phyloP scores from a whole-genome alignment of 2,113 vertebrate species.

The Proteles cristata region DNA sequence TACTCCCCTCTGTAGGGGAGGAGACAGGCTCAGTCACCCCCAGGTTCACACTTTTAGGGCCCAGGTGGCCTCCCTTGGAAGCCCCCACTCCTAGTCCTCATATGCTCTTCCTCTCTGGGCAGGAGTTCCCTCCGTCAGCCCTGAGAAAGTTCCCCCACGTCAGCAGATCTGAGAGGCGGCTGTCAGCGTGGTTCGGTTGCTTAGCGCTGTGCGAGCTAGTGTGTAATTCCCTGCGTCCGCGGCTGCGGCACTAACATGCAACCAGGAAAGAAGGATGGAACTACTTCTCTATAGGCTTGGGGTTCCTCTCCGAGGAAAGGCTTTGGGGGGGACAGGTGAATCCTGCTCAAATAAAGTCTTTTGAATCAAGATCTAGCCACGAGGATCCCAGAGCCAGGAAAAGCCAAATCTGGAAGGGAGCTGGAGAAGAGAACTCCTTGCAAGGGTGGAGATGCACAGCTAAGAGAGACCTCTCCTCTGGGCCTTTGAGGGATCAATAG shows the following conservation, averaged over 20 bases:
- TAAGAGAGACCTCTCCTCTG: not conserved
- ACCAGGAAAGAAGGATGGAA: not conserved
- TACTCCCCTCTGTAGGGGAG: not conserved
- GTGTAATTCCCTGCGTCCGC: not conserved
- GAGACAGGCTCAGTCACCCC: not conserved
- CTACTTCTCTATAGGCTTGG: not conserved
- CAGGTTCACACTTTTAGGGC: not conserved
- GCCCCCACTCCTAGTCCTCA: not conserved
- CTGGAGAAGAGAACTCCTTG: not conserved
- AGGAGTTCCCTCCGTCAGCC: not conserved
- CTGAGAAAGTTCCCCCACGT: not conserved
- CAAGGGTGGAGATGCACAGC: not conserved
- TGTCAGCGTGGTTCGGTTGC: not conserved
- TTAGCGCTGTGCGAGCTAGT: not conserved
- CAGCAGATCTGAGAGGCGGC: not conserved
- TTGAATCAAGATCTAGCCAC: not conserved
- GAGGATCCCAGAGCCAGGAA: not conserved
- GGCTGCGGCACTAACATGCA: not conserved
- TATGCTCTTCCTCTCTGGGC: not conserved
- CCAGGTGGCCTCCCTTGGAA: not conserved
- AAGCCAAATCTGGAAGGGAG: not conserved
- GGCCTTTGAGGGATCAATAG: not conserved
- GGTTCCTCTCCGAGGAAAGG: not conserved
- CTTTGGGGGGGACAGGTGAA: not conserved
- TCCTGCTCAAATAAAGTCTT: not conserved